Percentiles rank a stretch among this genome's conserved stretches.
These are phyloP conservation scores for Holocentrus rufus DNA, from an alignment of 2,797 vertebrate genomes.

Conservation along the genomic window DNA sequence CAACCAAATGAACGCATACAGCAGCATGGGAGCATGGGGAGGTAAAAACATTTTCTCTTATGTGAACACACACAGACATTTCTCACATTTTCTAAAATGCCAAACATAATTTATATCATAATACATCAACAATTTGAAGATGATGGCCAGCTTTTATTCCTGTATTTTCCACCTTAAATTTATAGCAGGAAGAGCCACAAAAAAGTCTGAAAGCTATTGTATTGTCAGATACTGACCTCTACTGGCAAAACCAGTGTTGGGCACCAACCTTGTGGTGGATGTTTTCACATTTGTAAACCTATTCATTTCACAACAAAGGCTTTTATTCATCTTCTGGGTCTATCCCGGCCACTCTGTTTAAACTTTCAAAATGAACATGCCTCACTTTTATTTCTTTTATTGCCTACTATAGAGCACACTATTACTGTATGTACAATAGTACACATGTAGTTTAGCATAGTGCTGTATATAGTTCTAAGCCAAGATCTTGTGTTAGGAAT, in stretches of 20 bases:
- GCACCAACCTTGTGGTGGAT: background rate
- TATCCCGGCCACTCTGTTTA: too few species aligned
- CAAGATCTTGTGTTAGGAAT: background rate
- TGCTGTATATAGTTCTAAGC: background rate
- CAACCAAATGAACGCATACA: slow-evolving; percentile 17
- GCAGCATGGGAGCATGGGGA: background rate
- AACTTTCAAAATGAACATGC: too few species aligned
- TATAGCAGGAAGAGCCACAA: slow-evolving; percentile 16
- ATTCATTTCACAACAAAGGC: background rate
- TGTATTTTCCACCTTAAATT: slow-evolving; percentile 29
- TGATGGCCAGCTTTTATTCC: background rate
- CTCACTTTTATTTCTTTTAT: background rate
- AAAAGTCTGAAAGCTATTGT: background rate
- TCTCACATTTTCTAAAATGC: background rate
- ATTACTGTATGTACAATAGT: background rate
- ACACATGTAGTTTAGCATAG: background rate
- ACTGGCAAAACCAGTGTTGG: slow-evolving; percentile 30
- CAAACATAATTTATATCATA: slow-evolving; percentile 22
- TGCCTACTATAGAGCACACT: background rate
- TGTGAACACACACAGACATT: slow-evolving; percentile 13
- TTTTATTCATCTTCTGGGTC: background rate
- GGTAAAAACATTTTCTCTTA: slow-evolving; percentile 33
- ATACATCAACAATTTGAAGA: slow-evolving; percentile 29
- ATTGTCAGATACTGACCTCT: slow-evolving; percentile 68
- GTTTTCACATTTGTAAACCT: slow-evolving; percentile 5